Evolutionary conservation across 2,113 vertebrate genomes (phyloP).

Genomic region (Gallinago jamesoni): DNA sequence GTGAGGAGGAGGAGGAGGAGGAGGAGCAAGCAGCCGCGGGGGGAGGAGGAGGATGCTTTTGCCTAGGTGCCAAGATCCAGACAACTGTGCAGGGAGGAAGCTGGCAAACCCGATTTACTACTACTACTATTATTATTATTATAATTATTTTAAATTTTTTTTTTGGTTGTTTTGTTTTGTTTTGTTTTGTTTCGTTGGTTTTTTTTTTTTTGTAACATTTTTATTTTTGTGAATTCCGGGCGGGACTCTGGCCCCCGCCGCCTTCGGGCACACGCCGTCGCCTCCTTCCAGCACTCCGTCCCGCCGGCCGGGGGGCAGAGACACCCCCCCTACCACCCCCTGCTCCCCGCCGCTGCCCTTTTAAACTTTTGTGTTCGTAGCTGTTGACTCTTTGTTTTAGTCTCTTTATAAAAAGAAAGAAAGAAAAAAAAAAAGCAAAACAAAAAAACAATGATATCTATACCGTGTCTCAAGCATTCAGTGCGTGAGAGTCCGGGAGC

Average conservation of each 20-base stretch:
- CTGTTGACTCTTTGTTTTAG: conserved; percentile 63
- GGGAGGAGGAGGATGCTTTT: conserved; percentile 35
- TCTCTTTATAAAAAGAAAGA: conserved; percentile 61
- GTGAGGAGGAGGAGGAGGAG: background rate
- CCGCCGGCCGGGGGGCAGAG: background rate
- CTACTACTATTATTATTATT: conserved; percentile 64
- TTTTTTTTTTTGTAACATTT: conserved; percentile 54
- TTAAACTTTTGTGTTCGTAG: conserved; percentile 41
- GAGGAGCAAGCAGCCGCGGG: background rate
- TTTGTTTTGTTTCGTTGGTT: too few species aligned
- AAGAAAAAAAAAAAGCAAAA: conserved; percentile 23
- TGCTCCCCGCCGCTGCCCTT: background rate
- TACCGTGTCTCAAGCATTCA: conserved; percentile 27
- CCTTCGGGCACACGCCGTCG: background rate
- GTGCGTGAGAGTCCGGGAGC: background rate
- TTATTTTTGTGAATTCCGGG: conserved; percentile 47
- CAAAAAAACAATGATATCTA: background rate
- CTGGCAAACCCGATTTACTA: conserved; percentile 62
- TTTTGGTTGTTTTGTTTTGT: too few species aligned
- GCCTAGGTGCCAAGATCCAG: conserved; percentile 36
- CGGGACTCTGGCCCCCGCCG: background rate
- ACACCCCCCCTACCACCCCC: background rate
- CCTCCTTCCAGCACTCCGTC: background rate
- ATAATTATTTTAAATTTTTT: conserved; percentile 60
- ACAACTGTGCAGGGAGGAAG: conserved; percentile 49